Base-by-base conservation (phyloP, 92 coral and sea anemone species). In the Anthopleura xanthogrammica region DNA sequence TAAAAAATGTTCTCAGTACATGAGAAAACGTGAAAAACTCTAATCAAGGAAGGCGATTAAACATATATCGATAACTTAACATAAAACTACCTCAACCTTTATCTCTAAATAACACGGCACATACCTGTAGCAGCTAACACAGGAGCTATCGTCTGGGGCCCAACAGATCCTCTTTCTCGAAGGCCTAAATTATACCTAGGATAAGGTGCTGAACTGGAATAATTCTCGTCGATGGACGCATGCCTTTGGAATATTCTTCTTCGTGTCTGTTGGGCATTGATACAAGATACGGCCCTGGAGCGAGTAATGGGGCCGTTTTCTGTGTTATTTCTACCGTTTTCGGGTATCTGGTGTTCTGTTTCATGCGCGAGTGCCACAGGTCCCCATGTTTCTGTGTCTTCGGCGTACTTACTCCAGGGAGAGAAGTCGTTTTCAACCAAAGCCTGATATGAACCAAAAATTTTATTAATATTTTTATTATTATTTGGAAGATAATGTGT, bases 401-500 rank as follows among this genome's bases (percentile, higher is more conserved):
- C 99, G 39, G 99, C 98, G 46, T 93, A 89, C 80, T 92, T 94
- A 72, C 98, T 95, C 99, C 99, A 96, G 2, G 99, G 99, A 20
- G 98, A 86, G 77, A 96, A 90, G 75, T 96, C 99, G 6, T 92
- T 83, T 43, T 90, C 92, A 12, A 86, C 89, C 2, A 92, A 79
- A 65, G 92, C 90, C 89, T 85, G 41, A 5, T 46, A 12, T 57
- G 4, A n/a, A 29, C 36, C 36, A 79, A 5, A 23, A 24, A 16
- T 70, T 40, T 70, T 70, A 29, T 29, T 29, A 29, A 29, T 29
- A 29, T 29, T 29, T 29, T 29, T 29, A 29, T 29, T 29, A 29
- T 29, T 29, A 29, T 29, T 29, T 29, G 36, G 36, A 29, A 29
- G 36, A 29, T 29, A 0, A 29, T 29, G 36, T 29, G 36, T 29